Evolutionary conservation across 2,888 invertebrate species (phyloP).

Genomic region (Euplexia lucipara): DNA sequence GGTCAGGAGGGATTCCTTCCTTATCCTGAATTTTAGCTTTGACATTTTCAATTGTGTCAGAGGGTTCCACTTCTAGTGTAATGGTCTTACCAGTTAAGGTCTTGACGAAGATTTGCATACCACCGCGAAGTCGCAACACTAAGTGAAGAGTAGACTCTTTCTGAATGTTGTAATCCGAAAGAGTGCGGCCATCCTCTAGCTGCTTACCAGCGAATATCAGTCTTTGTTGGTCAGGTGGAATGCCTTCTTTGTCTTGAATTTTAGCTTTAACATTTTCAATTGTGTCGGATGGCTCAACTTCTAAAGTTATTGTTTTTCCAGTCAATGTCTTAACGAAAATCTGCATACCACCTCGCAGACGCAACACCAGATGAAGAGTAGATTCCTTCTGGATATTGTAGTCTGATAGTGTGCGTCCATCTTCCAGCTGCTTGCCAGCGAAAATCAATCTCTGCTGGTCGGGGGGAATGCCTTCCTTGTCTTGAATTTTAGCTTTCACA

Average conservation of each 20-base stretch:
- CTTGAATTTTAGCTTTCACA: slow-evolving; percentile 53
- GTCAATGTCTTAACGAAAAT: slow-evolving; percentile 43
- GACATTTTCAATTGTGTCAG: slow-evolving; percentile 59
- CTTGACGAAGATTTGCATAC: slow-evolving; percentile 67
- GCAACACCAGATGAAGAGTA: too few species aligned
- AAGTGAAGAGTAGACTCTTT: slow-evolving; percentile 31
- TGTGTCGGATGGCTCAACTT: slow-evolving; percentile 51
- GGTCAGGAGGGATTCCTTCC: slow-evolving; percentile 50
- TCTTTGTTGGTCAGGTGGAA: slow-evolving; percentile 27
- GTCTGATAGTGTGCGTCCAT: slow-evolving; percentile 19
- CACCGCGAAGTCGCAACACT: slow-evolving; percentile 21
- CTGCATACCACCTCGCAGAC: too few species aligned
- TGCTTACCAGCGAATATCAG: slow-evolving; percentile 28
- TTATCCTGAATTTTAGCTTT: slow-evolving; percentile 62
- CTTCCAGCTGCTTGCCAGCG: slow-evolving; percentile 16
- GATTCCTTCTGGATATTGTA: slow-evolving; percentile 18
- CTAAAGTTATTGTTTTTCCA: slow-evolving; percentile 51
- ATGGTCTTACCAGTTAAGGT: slow-evolving; percentile 59
- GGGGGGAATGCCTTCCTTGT: slow-evolving; percentile 49
- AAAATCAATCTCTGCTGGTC: too few species aligned
- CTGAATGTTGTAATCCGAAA: slow-evolving; percentile 30
- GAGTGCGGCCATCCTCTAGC: slow-evolving; percentile 27
- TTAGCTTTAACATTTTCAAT: slow-evolving; percentile 56
- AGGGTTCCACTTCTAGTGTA: slow-evolving; percentile 55
- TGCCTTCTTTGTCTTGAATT: slow-evolving; percentile 59